Evolutionary conservation across 2,113 vertebrate species (phyloP).

Genomic region (Chroicocephalus ridibundus): DNA sequence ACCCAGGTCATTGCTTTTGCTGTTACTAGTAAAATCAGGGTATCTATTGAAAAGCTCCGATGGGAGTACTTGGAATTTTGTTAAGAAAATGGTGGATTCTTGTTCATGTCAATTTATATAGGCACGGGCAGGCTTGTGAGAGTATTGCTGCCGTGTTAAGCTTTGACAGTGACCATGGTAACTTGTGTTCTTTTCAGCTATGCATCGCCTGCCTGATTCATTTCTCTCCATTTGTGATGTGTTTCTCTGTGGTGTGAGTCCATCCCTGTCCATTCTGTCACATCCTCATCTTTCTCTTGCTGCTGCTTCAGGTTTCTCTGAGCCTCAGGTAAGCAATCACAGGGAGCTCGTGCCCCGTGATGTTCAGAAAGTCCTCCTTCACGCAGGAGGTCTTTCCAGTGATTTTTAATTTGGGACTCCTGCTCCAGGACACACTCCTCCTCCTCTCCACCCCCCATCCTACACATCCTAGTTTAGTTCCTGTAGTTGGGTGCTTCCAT

Average conservation of each 20-base stretch:
- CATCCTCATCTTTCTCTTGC: constrained; percentile 73
- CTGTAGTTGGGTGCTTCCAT: neutral
- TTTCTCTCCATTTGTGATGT: constrained; percentile 78
- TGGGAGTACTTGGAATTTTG: neutral
- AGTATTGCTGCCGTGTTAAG: constrained; percentile 24
- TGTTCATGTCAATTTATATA: neutral
- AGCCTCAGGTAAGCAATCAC: constrained; percentile 64
- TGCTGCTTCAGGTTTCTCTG: constrained; percentile 72
- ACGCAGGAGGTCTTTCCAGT: neutral
- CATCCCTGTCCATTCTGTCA: constrained; percentile 74
- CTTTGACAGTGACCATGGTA: constrained; percentile 51
- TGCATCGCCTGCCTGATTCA: constrained; percentile 68
- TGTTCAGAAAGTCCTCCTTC: neutral
- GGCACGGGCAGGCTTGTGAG: neutral
- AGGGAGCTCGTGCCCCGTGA: neutral
- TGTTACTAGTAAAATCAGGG: neutral
- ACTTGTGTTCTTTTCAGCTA: constrained; percentile 77
- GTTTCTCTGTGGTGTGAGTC: constrained; percentile 76
- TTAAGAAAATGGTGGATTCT: neutral
- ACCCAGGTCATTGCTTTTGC: neutral
- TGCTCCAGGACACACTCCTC: neutral
- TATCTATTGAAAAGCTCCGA: neutral
- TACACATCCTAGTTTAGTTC: neutral
- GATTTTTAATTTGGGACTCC: neutral
- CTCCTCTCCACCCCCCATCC: neutral